Base-by-base conservation (phyloP, 2,797 vertebrate species). In the Gastrophryne carolinensis region DNA sequence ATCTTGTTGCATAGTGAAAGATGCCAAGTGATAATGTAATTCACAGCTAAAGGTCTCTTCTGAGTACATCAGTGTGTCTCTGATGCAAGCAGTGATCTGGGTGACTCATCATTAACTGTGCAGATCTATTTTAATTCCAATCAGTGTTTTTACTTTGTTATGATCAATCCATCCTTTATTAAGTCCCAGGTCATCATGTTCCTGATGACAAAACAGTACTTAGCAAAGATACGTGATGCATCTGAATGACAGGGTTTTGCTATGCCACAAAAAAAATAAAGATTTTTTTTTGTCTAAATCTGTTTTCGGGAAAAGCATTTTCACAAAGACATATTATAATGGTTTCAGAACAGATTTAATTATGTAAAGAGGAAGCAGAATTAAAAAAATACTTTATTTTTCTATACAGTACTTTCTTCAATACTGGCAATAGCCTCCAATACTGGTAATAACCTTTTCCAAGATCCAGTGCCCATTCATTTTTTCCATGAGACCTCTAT, bases 121-220 rank as follows among this genome's bases (percentile, higher is more conserved):
- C 23, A 24, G 21, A 63, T 63, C 15, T 44, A 44, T 63, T 63
- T 63, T 24, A 27, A 63, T 63, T 26, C 37, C 10, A 26, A 63
- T 34, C 35, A n/a, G 21, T 37, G 24, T 63, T 44, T 27, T 39
- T 47, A 44, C 44, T 44, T 44, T 29, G 21, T 39, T 49, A 13
- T 47, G 39, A 47, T 64, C 41, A n/a, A 49, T 30, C 61, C 47
- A 27, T 49, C 26, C 61, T 49, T 64, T 64, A 64, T 29, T 64
- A 64, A 30, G 41, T 64, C 26, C 61, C 61, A 30, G 61, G 61
- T 49, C 39, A 64, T 64, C 47, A 49, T 64, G 61, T 64, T 64
- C 39, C 39, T 47, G 61, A 13, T 64, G 61, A 64, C 30, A 64
- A 64, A 47, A 47, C 30, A 26, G 47, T 49, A n/a, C 61, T 64